phyloP scores from a whole-genome alignment of 2,797 vertebrate genomes.

The Nannoperca obscura region DNA sequence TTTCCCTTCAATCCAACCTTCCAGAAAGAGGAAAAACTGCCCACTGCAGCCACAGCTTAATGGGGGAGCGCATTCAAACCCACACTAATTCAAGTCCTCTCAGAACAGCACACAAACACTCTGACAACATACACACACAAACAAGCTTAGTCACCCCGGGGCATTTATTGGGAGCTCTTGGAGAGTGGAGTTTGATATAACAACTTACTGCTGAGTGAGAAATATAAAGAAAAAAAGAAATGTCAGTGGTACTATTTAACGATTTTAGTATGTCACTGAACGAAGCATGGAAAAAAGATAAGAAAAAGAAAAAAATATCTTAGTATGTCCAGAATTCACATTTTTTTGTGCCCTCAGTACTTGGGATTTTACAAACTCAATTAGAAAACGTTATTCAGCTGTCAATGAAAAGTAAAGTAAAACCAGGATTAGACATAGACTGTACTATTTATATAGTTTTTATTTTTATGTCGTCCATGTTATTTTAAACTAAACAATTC shows the following conservation, averaged over 20 bases:
- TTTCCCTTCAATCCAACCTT: slow-evolving; percentile 39
- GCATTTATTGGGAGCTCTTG: slow-evolving; percentile 22
- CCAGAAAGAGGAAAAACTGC: slow-evolving; percentile 32
- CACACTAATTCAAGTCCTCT: slow-evolving; percentile 44
- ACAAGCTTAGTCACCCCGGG: slow-evolving; percentile 50
- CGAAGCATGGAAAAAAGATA: neutral
- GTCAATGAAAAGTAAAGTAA: slow-evolving; percentile 27
- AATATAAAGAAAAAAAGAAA: neutral
- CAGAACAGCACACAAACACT: slow-evolving; percentile 40
- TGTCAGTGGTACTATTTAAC: neutral
- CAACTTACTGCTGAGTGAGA: slow-evolving; percentile 14
- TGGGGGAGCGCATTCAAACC: slow-evolving; percentile 48
- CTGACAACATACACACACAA: slow-evolving; percentile 36
- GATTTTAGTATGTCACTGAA: neutral
- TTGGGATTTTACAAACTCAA: no score
- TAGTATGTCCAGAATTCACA: neutral
- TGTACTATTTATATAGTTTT: neutral
- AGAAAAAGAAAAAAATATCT: neutral
- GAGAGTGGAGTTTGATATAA: slow-evolving; percentile 20
- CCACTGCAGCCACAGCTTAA: slow-evolving; percentile 54
- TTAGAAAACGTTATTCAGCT: neutral
- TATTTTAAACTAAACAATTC: neutral
- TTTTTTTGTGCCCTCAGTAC: neutral
- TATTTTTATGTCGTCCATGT: neutral
- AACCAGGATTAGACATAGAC: neutral